These are phyloP conservation scores for Protobothrops mucrosquamatus DNA, from an alignment of 2,113 vertebrate genomes.

Conservation along the genomic window DNA sequence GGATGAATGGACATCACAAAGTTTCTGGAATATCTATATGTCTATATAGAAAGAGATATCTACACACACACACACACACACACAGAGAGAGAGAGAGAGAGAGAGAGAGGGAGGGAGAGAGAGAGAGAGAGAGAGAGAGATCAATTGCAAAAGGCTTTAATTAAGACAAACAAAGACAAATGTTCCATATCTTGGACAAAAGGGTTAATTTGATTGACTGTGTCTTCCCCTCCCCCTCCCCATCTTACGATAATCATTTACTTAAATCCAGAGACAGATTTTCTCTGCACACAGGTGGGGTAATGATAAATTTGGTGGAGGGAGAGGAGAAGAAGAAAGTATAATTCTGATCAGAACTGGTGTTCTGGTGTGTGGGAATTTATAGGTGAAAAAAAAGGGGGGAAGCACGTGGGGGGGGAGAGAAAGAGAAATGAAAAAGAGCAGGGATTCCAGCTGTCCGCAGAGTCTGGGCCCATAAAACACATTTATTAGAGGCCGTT, in stretches of 20 bases:
- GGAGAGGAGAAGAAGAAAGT: conserved; percentile 41
- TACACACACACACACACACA: conserved; percentile 61
- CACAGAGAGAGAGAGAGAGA: background rate
- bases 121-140: no score
- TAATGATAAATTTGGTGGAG: conserved; percentile 69
- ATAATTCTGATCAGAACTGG: conserved; percentile 53
- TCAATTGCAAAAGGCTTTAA: conserved; percentile 25
- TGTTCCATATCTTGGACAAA: conserved; percentile 69
- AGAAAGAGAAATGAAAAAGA: background rate
- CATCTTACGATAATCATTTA: conserved; percentile 79
- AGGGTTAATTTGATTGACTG: conserved; percentile 83
- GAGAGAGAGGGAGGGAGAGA: no score
- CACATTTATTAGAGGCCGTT: background rate
- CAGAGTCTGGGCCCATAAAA: conserved; percentile 43
- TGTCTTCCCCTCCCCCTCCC: conserved; percentile 57
- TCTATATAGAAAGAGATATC: conserved; percentile 26
- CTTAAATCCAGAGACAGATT: conserved; percentile 71
- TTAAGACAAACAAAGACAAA: conserved; percentile 76
- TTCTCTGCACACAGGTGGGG: conserved; percentile 69
- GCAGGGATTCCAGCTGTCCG: conserved; percentile 53
- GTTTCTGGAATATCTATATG: conserved; percentile 51
- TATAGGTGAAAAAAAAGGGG: conserved; percentile 49
- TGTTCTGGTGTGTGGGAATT: conserved; percentile 79
- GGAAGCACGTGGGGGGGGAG: conserved; percentile 16
- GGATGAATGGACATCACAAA: conserved; percentile 65